Conservation (phyloP, 2,113 vertebrate genomes). For the Drymodes brunneopygia region DNA sequence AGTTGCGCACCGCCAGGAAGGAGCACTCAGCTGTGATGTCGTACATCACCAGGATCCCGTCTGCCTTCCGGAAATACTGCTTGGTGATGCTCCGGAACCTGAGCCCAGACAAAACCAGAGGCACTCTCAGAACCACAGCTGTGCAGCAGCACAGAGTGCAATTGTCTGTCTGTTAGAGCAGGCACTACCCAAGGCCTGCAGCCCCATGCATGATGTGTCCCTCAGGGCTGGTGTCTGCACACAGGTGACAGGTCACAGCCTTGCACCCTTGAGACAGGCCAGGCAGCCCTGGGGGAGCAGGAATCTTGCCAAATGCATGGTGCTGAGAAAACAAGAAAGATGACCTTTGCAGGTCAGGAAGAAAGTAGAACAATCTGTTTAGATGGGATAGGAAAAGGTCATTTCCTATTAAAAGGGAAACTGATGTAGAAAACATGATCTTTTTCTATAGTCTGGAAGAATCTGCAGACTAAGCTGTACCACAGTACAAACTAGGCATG, state of each 20-base stretch:
- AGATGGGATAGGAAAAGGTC: neutral
- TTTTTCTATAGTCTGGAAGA: neutral
- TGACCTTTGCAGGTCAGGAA: neutral
- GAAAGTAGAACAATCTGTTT: neutral
- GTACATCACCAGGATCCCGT: conserved; percentile 81
- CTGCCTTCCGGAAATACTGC: conserved; percentile 81
- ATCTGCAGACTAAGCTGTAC: neutral
- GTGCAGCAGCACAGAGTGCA: accelerated
- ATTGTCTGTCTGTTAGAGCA: neutral
- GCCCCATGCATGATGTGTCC: accelerated
- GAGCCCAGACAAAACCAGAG: neutral
- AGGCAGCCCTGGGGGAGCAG: neutral
- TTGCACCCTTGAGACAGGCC: neutral
- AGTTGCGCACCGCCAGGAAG: conserved; percentile 71
- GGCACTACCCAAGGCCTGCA: neutral
- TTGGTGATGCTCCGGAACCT: conserved; percentile 83
- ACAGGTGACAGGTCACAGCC: neutral
- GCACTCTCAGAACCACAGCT: neutral
- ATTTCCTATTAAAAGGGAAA: neutral
- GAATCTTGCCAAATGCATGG: neutral
- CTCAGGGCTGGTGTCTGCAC: neutral
- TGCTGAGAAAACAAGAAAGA: neutral
- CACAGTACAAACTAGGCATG: neutral
- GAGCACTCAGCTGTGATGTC: conserved; percentile 71
- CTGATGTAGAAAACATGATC: neutral